Evolutionary conservation across 1,140 invertebrate species (phyloP).

Genomic region (Meloidogyne chitwoodi): DNA sequence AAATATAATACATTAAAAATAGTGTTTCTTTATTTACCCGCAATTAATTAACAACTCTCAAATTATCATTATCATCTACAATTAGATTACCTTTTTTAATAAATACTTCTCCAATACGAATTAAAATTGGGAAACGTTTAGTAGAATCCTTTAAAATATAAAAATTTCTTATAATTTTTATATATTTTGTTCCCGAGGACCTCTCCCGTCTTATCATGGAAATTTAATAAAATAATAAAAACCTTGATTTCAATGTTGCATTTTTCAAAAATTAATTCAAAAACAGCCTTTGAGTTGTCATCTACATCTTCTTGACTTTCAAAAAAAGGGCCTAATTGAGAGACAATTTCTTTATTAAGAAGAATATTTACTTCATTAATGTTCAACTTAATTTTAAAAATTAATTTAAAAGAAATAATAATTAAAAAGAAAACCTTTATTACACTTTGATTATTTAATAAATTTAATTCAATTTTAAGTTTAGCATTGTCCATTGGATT

Average conservation of each 20-base stretch:
- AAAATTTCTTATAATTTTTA: background rate
- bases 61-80: background rate
- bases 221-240: background rate
- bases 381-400: background rate
- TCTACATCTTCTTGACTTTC: conserved; percentile 13
- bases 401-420: background rate
- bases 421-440: conserved; percentile 13
- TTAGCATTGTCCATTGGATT: background rate
- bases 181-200: too few species aligned
- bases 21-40: background rate
- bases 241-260: conserved; percentile 23
- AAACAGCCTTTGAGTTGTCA: background rate
- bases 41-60: background rate
- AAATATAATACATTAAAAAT: background rate
- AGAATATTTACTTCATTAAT: conserved; percentile 16
- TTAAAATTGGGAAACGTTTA: conserved; percentile 14
- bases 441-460: background rate
- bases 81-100: conserved; percentile 11
- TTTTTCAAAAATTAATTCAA: conserved; percentile 19
- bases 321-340: conserved; percentile 21
- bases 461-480: conserved; percentile 16
- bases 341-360: conserved; percentile 19
- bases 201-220: background rate
- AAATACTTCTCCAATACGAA: conserved; percentile 11
- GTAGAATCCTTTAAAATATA: conserved; percentile 18